Conservation (phyloP, 2,113 vertebrate genomes). For the Lasiurus borealis region DNA sequence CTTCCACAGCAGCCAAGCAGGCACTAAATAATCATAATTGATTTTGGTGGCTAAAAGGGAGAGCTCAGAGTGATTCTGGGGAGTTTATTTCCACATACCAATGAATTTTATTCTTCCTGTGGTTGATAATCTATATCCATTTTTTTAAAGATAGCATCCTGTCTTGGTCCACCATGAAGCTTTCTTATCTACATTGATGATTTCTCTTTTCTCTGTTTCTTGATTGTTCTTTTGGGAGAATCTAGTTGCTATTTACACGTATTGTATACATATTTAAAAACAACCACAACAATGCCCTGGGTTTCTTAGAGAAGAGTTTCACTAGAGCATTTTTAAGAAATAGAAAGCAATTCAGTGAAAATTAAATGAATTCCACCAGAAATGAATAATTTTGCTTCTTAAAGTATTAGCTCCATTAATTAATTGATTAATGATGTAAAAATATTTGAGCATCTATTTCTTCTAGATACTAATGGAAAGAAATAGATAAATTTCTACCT, state of each 20-base stretch:
- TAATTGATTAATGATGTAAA: constrained; percentile 44
- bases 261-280: constrained; percentile 12
- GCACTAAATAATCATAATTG: constrained; percentile 80
- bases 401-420: constrained; percentile 22
- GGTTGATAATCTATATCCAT: constrained; percentile 52
- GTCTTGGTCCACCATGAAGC: constrained; percentile 20
- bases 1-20: constrained; percentile 24
- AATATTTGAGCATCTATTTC: constrained; percentile 20
- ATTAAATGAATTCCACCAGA: constrained; percentile 32
- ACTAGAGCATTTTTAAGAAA: constrained; percentile 7
- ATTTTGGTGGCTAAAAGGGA: constrained; percentile 63
- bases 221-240: constrained; percentile 23
- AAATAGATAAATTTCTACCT: constrained; percentile 32
- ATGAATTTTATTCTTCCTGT: constrained; percentile 62
- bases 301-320: background rate
- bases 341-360: constrained; percentile 3
- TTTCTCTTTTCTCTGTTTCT: constrained; percentile 64
- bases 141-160: constrained; percentile 64
- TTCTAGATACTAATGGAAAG: constrained; percentile 6
- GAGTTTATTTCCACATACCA: constrained; percentile 67
- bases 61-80: constrained; percentile 61
- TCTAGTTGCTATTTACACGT: constrained; percentile 52
- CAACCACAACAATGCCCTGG: background rate
- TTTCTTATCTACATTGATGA: constrained; percentile 54
- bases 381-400: constrained; percentile 43